Conservation (phyloP, 1,140 invertebrate genomes). For the Nephila pilipes region DNA sequence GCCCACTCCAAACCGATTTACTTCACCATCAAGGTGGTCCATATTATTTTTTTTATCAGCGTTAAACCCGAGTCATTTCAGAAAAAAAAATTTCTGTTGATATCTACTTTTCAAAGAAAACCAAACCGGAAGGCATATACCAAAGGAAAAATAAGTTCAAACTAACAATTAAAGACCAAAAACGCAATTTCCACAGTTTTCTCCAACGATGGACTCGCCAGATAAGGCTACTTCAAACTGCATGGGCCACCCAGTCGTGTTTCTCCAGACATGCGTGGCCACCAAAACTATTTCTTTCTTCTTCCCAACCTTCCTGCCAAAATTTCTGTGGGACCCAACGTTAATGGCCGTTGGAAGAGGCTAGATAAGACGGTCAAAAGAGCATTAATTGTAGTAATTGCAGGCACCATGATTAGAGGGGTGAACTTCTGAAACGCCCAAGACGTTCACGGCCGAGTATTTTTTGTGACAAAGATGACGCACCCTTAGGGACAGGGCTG, state of each 20-base stretch:
- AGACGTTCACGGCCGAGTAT: background rate
- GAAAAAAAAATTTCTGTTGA: background rate
- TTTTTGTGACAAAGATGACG: slow-evolving; percentile 48
- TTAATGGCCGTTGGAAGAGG: background rate
- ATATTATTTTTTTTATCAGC: background rate
- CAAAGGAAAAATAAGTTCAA: background rate
- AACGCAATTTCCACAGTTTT: background rate
- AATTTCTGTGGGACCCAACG: slow-evolving; percentile 39
- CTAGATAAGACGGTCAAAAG: slow-evolving; percentile 24
- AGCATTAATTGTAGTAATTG: slow-evolving; percentile 61
- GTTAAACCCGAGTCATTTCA: background rate
- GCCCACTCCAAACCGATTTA: background rate
- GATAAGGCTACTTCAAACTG: background rate
- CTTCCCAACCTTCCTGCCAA: background rate
- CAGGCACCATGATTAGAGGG: slow-evolving; percentile 40
- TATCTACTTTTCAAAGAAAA: background rate
- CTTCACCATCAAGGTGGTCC: background rate
- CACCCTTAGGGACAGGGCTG: slow-evolving; percentile 3
- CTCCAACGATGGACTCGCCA: background rate
- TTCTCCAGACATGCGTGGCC: background rate
- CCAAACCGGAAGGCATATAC: background rate
- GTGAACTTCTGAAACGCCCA: slow-evolving; percentile 41
- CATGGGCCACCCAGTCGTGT: slow-evolving; percentile 1
- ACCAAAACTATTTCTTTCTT: background rate
- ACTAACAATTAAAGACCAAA: slow-evolving; percentile 8